phyloP scores from a whole-genome alignment of 2,797 vertebrate species.

The Gymnodraco acuticeps region DNA sequence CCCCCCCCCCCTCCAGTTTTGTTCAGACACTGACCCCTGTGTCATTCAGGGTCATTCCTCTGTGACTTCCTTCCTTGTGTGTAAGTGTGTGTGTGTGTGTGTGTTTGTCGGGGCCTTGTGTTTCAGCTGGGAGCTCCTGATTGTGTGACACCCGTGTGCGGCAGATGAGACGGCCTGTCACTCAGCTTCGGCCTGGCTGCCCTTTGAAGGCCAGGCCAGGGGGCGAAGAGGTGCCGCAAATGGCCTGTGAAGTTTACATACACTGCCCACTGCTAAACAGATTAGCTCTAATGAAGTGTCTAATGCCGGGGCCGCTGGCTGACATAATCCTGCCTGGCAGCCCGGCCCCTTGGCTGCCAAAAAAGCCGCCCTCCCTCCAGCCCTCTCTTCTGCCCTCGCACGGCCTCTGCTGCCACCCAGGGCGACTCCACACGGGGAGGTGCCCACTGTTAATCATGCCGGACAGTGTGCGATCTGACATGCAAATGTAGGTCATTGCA shows the following conservation, averaged over 20 bases:
- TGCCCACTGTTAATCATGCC: conserved; percentile 95
- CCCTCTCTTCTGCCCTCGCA: conserved; percentile 90
- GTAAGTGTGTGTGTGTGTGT: conserved; percentile 57
- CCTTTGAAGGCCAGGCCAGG: conserved; percentile 95
- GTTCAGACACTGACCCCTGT: conserved; percentile 73
- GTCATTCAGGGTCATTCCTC: conserved; percentile 74
- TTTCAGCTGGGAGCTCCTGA: conserved; percentile 80
- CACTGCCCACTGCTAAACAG: conserved; percentile 99
- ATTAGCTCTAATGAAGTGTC: conserved; percentile 99
- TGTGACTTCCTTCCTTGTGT: conserved; percentile 50
- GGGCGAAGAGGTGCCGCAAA: conserved; percentile 94
- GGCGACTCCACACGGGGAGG: conserved; percentile 91
- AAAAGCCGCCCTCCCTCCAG: conserved; percentile 91
- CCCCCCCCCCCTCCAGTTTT: conserved; percentile 15
- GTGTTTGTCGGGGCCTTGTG: conserved; percentile 61
- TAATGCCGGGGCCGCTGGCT: conserved; percentile 95
- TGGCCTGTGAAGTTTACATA: conserved; percentile 99
- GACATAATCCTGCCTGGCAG: conserved; percentile 98
- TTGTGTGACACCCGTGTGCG: conserved; percentile 91
- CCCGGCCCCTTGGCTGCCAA: conserved; percentile 97
- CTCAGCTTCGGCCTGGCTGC: conserved; percentile 88
- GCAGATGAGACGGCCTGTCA: conserved; percentile 95
- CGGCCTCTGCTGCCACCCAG: conserved; percentile 92
- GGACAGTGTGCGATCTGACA: conserved; percentile 99
- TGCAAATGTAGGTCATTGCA: conserved; percentile 99